These are phyloP conservation scores for Ganaspis brasiliensis DNA, from an alignment of 2,888 invertebrate genomes.

Conservation along the genomic window DNA sequence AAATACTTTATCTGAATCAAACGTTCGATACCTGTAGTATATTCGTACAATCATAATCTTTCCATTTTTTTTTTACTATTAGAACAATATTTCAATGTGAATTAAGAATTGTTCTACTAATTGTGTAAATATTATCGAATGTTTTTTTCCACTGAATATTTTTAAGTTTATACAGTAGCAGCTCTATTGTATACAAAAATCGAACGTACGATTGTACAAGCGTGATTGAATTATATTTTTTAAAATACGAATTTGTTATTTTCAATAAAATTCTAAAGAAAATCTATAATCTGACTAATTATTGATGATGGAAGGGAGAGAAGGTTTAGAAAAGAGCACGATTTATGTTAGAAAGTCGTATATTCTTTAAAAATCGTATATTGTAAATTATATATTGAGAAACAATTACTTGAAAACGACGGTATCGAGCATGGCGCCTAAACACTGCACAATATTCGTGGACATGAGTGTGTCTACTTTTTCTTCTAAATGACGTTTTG, in stretches of 20 bases:
- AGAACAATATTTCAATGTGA: conserved; percentile 29
- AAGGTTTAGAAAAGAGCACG: too few species aligned
- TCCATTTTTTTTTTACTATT: conserved; percentile 42
- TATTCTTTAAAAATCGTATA: conserved; percentile 54
- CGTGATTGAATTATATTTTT: conserved; percentile 58
- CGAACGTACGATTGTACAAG: conserved; percentile 47
- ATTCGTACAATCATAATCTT: conserved; percentile 16
- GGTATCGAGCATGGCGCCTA: conserved; percentile 98
- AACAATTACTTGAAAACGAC: conserved; percentile 91
- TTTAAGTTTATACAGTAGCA: conserved; percentile 42
- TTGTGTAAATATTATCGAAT: conserved; percentile 47
- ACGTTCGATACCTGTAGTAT: conserved; percentile 17
- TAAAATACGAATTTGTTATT: conserved; percentile 65
- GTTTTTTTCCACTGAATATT: conserved; percentile 48
- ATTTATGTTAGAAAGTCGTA: conserved; percentile 38
- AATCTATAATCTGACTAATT: not conserved
- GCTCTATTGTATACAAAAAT: conserved; percentile 43
- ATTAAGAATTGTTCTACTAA: conserved; percentile 45
- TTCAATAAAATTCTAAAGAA: conserved; percentile 67
- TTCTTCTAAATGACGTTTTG: conserved; percentile 99
- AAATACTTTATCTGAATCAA: conserved; percentile 33
- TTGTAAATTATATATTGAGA: conserved; percentile 56
- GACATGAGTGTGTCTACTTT: conserved; percentile 98
- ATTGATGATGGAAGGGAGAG: not conserved
- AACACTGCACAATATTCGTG: conserved; percentile 97